These are phyloP conservation scores for Nasonovia ribisnigri DNA, from an alignment of 2,888 invertebrate genomes.

Conservation along the genomic window DNA sequence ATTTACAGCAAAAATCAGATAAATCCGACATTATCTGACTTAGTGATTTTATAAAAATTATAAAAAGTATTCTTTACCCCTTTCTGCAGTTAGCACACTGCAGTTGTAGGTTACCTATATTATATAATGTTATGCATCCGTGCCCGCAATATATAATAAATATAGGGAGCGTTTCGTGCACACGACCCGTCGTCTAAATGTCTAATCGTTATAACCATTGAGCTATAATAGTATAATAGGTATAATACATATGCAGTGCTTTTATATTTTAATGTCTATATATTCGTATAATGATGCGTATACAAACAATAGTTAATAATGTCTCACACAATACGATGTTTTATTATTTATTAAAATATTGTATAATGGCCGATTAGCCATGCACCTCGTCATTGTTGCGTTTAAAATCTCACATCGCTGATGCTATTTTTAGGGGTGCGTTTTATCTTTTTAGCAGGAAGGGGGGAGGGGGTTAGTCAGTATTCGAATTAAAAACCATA, in stretches of 20 bases:
- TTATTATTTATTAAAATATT: background rate
- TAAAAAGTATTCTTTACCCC: background rate
- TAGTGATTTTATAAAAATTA: too few relatives aligned
- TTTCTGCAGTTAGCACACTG: background rate
- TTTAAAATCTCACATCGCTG: background rate
- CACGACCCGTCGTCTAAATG: background rate
- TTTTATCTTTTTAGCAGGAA: background rate
- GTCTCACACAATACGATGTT: background rate
- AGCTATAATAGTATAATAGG: background rate
- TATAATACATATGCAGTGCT: background rate
- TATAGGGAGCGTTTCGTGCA: background rate
- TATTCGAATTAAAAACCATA: background rate
- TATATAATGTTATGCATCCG: background rate
- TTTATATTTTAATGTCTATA: background rate
- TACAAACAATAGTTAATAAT: background rate
- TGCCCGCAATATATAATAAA: background rate
- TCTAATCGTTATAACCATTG: background rate
- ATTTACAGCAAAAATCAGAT: background rate
- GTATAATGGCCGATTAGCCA: background rate
- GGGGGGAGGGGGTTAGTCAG: fast-evolving
- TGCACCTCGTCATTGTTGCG: background rate
- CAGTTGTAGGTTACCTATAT: background rate
- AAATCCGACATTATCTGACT: too few relatives aligned
- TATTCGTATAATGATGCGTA: background rate
- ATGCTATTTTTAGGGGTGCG: background rate